These are phyloP conservation scores for Stenotaenia linearis DNA, from an alignment of 2,888 invertebrate species.

Conservation along the genomic window DNA sequence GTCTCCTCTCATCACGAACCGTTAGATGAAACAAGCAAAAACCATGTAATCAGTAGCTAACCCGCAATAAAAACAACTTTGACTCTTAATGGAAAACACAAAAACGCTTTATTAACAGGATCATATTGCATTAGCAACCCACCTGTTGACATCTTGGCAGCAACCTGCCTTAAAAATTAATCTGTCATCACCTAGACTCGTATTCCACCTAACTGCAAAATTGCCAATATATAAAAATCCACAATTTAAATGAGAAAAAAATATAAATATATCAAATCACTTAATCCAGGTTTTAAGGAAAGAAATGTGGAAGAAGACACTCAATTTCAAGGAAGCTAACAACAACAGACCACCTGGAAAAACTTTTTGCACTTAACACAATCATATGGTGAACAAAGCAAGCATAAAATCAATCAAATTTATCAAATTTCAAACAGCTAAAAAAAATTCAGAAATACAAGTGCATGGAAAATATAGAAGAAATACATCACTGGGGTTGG, in stretches of 20 bases:
- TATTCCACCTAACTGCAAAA: background rate
- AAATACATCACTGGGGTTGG: too few relatives aligned
- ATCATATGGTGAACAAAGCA: background rate
- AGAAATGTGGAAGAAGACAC: background rate
- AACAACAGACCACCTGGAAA: background rate
- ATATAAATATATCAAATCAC: background rate
- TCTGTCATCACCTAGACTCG: background rate
- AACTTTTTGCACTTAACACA: background rate
- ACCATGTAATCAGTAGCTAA: background rate
- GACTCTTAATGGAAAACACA: background rate
- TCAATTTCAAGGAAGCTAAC: background rate
- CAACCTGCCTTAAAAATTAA: background rate
- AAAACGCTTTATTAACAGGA: slow-evolving; percentile 9
- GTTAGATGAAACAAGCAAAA: background rate
- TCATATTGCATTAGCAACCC: background rate
- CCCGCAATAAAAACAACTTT: background rate
- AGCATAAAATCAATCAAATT: background rate
- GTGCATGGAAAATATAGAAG: too few relatives aligned
- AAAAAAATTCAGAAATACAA: too few relatives aligned
- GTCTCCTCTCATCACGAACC: background rate
- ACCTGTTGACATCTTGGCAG: background rate
- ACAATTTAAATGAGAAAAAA: background rate
- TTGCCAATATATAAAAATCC: background rate
- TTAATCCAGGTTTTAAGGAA: background rate
- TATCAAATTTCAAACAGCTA: background rate